A percentile compares a stretch with the other conserved stretches of the same genome.
Conservation (phyloP, 2,797 vertebrate species). For the Ataeniobius toweri region DNA sequence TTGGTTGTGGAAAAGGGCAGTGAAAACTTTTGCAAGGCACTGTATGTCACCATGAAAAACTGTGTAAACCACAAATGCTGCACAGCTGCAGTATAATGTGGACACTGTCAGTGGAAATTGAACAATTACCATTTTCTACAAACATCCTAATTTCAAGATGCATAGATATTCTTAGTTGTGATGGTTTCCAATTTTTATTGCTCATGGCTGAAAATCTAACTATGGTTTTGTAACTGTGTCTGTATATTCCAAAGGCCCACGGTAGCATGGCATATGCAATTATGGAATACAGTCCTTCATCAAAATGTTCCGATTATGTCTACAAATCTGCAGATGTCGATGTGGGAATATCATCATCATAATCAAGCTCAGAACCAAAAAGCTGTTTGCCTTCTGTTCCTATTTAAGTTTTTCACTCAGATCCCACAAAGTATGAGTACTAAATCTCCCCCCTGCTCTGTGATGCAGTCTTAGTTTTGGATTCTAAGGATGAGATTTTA, state of each 20-base stretch:
- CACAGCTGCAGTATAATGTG: slow-evolving; percentile 37
- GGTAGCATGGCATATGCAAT: slow-evolving; percentile 67
- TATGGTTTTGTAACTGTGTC: slow-evolving; percentile 46
- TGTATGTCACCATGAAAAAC: not conserved
- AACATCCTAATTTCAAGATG: slow-evolving; percentile 54
- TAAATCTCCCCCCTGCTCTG: slow-evolving; percentile 72
- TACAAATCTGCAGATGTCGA: slow-evolving; percentile 69
- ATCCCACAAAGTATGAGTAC: slow-evolving; percentile 78
- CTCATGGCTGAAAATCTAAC: slow-evolving; percentile 49
- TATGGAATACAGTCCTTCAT: slow-evolving; percentile 67
- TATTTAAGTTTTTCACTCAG: slow-evolving; percentile 72
- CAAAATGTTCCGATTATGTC: slow-evolving; percentile 70
- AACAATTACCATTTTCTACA: slow-evolving; percentile 44
- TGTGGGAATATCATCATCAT: slow-evolving; percentile 71
- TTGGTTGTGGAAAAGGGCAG: not conserved
- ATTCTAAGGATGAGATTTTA: slow-evolving; percentile 63
- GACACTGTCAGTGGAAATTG: slow-evolving; percentile 50
- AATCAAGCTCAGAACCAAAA: slow-evolving; percentile 71
- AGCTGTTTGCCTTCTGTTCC: slow-evolving; percentile 63
- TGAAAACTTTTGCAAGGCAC: not conserved
- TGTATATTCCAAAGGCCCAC: slow-evolving; percentile 56
- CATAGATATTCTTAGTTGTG: slow-evolving; percentile 23
- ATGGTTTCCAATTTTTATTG: slow-evolving; percentile 57
- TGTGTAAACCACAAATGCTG: slow-evolving; percentile 55
- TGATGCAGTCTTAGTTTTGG: slow-evolving; percentile 73